Base-by-base conservation (phyloP, 2,113 vertebrate genomes). In the Galeopterus variegatus region DNA sequence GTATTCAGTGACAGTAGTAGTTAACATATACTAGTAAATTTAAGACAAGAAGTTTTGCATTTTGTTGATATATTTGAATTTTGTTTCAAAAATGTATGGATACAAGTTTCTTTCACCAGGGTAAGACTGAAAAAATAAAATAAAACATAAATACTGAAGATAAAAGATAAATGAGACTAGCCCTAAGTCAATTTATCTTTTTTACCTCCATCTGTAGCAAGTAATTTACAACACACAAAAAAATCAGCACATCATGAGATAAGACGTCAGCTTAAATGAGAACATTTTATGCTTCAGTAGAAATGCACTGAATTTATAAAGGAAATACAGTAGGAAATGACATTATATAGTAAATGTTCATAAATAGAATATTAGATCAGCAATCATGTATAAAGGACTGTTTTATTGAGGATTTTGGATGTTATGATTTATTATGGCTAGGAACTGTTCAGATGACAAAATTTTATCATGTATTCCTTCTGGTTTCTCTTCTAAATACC, bases 301-400 rank as follows among this genome's bases (percentile, higher is more conserved):
- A 93, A 97, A 94, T 92, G 45, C 48, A 88, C 73, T 72, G 41
- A 87, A 64, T 83, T 97, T 97, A 83, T 95, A 96, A 94, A 92
- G 94, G 92, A 95, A 89, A 56, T 94, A 60, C 45, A 96, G 81
- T 95, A 91, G 80, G 36, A 82, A 85, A 76, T 58, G 75, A 69
- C 81, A 58, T 88, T 98, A 26, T 87, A 97, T 94, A 97, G 83
- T 91, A 90, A 90, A 65, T 96, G 72, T 93, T 97, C 91, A 95
- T 97, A 98, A 97, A 95, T 81, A 95, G 94, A 96, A 70, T 93
- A 89, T 97, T 98, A 98, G 93, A 92, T 97, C 97, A 95, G 70
- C 94, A 95, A 24, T 92, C 90, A 24, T 93, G 67, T 97, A 84
- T 81, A 96, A 97, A 96, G 95, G 72, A 19, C 94, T 98, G 31